Base-by-base conservation (phyloP, 2,888 invertebrate species). In the Morinoia aosen region DNA sequence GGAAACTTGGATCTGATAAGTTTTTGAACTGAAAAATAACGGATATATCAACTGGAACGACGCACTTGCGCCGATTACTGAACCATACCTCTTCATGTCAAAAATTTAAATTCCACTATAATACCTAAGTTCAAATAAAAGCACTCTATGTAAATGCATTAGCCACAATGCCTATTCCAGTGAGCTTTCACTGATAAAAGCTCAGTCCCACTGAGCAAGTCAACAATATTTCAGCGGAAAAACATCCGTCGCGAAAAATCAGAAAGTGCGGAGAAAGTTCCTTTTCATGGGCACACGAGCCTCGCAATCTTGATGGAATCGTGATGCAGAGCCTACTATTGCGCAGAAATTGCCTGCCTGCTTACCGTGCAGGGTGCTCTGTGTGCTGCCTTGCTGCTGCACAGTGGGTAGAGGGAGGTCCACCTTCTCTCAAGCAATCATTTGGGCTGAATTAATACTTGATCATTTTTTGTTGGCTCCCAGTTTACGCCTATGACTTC, bases 231-330 rank as follows among this genome's bases (percentile, higher is more conserved):
- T 33, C 76, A 76, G 76, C 76, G 25, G 19, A 33, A 25, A 76
- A 76, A 76, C 76, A 76, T 76, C 76, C 76, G 76, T 76, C 90
- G 8, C 14, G 40, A 48, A 90, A 90, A 40, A 90, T 90, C 90
- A 39, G 90, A 90, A 90, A 90, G 90, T 90, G 39, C 90, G 90
- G 90, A 90, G 90, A 90, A 90, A 90, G 90, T 90, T 48, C 40
- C 90, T 40, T 90, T 90, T 90, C 40, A 90, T 48, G 90, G 90
- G 90, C 90, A 90, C 48, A 5, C 40, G 90, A 90, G 48, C 90
- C 19, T 88, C 25, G 76, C 76, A 76, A 76, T 76, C 76, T 76
- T 76, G 25, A 10, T 16, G 16, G 76, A 76, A 33, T 76, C 76
- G 76, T 76, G 76, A 76, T 10, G 10, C 25, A 33, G 12, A 76